Evolutionary conservation across 1,140 invertebrate genomes (phyloP).

Genomic region (Hylyphantes graminicola): DNA sequence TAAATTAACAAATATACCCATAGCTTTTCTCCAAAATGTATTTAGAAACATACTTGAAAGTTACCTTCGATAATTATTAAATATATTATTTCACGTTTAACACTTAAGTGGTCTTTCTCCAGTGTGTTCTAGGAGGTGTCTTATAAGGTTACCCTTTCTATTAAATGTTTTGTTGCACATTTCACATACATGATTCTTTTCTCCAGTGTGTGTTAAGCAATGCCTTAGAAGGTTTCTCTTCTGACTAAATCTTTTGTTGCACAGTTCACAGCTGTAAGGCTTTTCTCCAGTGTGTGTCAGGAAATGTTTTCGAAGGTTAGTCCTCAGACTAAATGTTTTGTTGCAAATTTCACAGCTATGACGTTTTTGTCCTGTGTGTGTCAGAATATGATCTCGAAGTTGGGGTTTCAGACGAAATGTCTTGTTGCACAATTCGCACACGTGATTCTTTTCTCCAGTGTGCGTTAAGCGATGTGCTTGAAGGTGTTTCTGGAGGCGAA

Average conservation of each 20-base stretch:
- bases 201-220: conserved; percentile 62
- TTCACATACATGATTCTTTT: conserved; percentile 2
- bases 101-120: not conserved
- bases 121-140: not conserved
- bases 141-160: not conserved
- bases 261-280: conserved; percentile 63
- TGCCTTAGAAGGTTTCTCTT: not conserved
- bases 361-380: conserved; percentile 67
- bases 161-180: not conserved
- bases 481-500: conserved; percentile 26
- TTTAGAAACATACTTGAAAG: no score
- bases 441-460: conserved; percentile 39
- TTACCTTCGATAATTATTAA: not conserved
- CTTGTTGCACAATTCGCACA: conserved; percentile 24
- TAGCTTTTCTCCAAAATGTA: no score
- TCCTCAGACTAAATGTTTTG: not conserved
- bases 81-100: not conserved
- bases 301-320: not conserved
- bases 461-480: conserved; percentile 65
- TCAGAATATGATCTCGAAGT: not conserved
- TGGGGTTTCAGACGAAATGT: conserved; percentile 3
- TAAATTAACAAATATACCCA: no score
- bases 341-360: conserved; percentile 69
- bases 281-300: conserved; percentile 64
- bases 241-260: conserved; percentile 66